Conservation (phyloP, 2,888 invertebrate genomes). For the Lasioglossum calceatum region DNA sequence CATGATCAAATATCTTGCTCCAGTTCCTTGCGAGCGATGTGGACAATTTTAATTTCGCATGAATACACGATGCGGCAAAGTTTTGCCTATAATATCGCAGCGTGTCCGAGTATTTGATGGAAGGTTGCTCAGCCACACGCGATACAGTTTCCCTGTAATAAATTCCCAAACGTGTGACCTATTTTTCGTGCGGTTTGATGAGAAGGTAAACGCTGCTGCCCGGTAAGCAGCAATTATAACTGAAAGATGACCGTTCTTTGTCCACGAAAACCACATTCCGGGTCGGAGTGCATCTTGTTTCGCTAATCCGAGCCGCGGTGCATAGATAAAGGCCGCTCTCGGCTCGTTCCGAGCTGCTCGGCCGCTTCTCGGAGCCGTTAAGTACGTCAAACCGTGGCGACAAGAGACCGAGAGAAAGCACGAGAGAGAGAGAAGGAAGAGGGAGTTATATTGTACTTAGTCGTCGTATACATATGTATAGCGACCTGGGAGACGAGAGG, state of each 20-base stretch:
- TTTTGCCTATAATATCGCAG: background rate
- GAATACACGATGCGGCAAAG: background rate
- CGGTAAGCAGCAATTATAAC: background rate
- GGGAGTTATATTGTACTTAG: constrained; percentile 9
- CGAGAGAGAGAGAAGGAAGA: background rate
- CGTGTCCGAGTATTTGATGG: background rate
- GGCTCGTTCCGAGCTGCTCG: background rate
- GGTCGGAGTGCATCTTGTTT: background rate
- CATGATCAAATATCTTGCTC: no score
- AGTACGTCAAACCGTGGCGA: background rate
- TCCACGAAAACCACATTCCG: background rate
- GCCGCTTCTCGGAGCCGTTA: background rate
- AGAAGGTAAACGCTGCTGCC: background rate
- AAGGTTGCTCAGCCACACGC: background rate
- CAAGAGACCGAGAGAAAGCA: background rate
- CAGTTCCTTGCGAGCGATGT: background rate
- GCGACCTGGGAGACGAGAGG: background rate
- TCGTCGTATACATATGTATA: constrained; percentile 8
- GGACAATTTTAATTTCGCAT: background rate
- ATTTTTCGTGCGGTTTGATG: background rate
- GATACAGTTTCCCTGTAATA: background rate
- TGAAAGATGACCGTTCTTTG: background rate
- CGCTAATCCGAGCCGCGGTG: background rate
- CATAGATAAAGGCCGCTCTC: background rate
- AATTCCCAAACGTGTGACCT: background rate